Percentiles rank a stretch among this genome's conserved stretches.
These are phyloP conservation scores for Myocastor coypus DNA, from an alignment of 2,113 vertebrate species.

Conservation along the genomic window DNA sequence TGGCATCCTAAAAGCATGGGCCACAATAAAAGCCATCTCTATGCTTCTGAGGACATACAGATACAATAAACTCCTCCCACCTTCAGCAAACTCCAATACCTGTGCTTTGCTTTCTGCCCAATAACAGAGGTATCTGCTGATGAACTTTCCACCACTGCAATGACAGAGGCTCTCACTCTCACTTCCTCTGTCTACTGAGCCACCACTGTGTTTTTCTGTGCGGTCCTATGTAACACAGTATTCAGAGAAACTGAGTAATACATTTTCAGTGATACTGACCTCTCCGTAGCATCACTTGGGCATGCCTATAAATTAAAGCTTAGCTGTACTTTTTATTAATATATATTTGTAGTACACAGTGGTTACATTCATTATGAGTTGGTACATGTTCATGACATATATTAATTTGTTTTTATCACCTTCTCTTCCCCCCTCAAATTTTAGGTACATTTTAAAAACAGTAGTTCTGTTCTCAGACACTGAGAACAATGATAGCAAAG, in stretches of 20 bases:
- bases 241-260: slow-evolving; percentile 23
- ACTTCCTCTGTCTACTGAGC: not conserved
- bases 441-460: slow-evolving; percentile 48
- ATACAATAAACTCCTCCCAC: not conserved
- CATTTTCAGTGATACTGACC: slow-evolving; percentile 3
- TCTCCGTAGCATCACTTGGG: slow-evolving; percentile 8
- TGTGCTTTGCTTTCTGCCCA: slow-evolving; percentile 20
- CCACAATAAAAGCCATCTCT: not conserved
- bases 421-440: not conserved
- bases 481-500: slow-evolving; percentile 40
- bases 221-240: not conserved
- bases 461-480: not conserved
- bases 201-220: not conserved
- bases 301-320: slow-evolving; percentile 9
- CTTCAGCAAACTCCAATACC: not conserved
- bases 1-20: not conserved
- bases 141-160: not conserved
- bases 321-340: not conserved
- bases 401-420: not conserved
- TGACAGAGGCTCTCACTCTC: not conserved
- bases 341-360: not conserved
- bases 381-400: not conserved
- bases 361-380: not conserved
- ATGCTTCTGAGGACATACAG: not conserved
- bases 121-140: not conserved